Evolutionary conservation across 2,113 vertebrate genomes (phyloP).

Genomic region (Peromyscus leucopus): DNA sequence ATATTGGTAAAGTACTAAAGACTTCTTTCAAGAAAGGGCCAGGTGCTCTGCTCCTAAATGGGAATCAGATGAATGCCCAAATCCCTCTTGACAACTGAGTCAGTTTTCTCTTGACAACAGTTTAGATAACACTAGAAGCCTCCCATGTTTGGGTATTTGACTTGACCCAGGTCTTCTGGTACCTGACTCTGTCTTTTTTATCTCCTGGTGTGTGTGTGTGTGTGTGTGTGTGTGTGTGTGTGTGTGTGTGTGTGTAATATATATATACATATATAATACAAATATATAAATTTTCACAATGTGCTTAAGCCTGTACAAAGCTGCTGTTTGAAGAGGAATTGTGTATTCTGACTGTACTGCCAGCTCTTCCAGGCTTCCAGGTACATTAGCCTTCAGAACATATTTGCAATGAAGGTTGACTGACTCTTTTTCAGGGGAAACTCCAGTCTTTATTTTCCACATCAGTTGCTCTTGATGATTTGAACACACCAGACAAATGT

Average conservation of each 20-base stretch:
- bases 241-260: background rate
- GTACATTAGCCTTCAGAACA: constrained; percentile 51
- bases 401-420: constrained; percentile 46
- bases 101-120: constrained; percentile 76
- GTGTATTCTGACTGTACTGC: constrained; percentile 51
- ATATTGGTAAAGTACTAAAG: constrained; percentile 58
- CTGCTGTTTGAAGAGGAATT: background rate
- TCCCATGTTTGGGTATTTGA: constrained; percentile 39
- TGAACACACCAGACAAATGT: constrained; percentile 53
- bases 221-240: background rate
- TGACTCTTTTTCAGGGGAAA: constrained; percentile 46
- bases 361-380: background rate
- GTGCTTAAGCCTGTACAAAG: background rate
- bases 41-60: constrained; percentile 46
- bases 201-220: background rate
- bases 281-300: background rate
- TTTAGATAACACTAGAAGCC: constrained; percentile 60
- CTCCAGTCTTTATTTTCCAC: constrained; percentile 66
- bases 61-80: constrained; percentile 72
- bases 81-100: constrained; percentile 78
- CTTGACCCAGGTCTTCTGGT: background rate
- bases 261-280: too few relatives aligned
- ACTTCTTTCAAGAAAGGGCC: constrained; percentile 61
- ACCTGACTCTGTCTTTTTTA: constrained; percentile 36
- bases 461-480: constrained; percentile 72